These are phyloP conservation scores for Agonopterix heracliana DNA, from an alignment of 2,888 invertebrate genomes.

Conservation along the genomic window DNA sequence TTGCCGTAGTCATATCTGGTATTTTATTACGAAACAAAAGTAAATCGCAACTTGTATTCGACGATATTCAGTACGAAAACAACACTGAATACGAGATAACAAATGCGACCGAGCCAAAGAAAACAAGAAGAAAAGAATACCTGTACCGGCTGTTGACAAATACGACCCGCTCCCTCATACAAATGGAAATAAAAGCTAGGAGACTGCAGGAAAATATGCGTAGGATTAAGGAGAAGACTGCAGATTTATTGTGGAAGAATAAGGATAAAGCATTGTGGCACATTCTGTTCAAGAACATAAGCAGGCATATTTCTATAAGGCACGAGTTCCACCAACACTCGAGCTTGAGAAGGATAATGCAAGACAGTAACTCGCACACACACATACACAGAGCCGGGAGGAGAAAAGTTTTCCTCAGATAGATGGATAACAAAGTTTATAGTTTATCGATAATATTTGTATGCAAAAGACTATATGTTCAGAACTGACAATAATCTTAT, in stretches of 20 bases:
- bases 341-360: constrained; percentile 63
- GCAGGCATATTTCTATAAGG: constrained; percentile 68
- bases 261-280: constrained; percentile 74
- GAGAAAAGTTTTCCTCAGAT: constrained; percentile 47
- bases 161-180: constrained; percentile 74
- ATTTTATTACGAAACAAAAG: constrained; percentile 46
- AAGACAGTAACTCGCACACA: constrained; percentile 46
- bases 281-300: constrained; percentile 73
- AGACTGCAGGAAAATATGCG: constrained; percentile 75
- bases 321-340: constrained; percentile 72
- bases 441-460: constrained; percentile 14
- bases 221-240: constrained; percentile 74
- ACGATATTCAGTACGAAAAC: constrained; percentile 37
- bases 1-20: constrained; percentile 49
- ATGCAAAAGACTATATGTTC: constrained; percentile 30
- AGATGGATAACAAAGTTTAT: constrained; percentile 10
- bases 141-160: constrained; percentile 73
- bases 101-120: constrained; percentile 47
- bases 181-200: constrained; percentile 76
- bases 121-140: constrained; percentile 69
- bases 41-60: constrained; percentile 29
- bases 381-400: constrained; percentile 38
- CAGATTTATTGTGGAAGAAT: constrained; percentile 75
- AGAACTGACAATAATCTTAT: constrained; percentile 48
- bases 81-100: constrained; percentile 47